Base-by-base conservation (phyloP, 2,797 vertebrate genomes). In the Tauraco hartlaubi region DNA sequence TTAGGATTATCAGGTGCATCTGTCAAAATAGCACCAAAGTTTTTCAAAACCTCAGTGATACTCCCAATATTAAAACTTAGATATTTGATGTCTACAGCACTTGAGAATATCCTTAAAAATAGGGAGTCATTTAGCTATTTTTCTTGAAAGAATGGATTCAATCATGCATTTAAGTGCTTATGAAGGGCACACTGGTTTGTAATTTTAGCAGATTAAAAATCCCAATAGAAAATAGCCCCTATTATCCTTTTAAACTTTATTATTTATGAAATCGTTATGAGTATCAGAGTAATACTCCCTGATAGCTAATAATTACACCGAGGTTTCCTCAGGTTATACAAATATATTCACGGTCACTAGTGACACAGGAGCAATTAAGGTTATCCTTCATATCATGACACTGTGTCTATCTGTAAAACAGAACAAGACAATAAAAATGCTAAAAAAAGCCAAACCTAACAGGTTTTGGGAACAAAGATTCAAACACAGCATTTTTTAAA, bases 191-290 rank as follows among this genome's bases (percentile, higher is more conserved):
- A 19, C 14, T 33, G 72, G 2, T 43, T 83, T 69, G 37, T 44
- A 90, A 48, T 59, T 94, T 63, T 28, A 78, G 37, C 37, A 90
- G 55, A 82, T 76, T 55, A 85, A 92, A 93, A 89, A 75, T n/a
- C 9, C 6, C n/a, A 23, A 4, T 6, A 81, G 46, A 48, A 88
- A 84, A 55, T 26, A 89, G 11, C 16, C 29, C 33, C 67, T 67
- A 71, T 92, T 91, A 72, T 77, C 64, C 72, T 63, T 69, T 39
- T 25, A 54, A 92, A 79, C 4, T 20, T 73, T 59, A 67, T 85
- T 86, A 59, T 62, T 86, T 69, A 82, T 67, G 39, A 84, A 81
- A 83, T 74, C 44, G 10, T 37, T 89, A 59, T 29, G 20, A 88
- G 46, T 26, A 90, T 43, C 35, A 84, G 33, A 64, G 33, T 59